phyloP scores from a whole-genome alignment of 2,888 invertebrate species.

The Serrognathus titanus region DNA sequence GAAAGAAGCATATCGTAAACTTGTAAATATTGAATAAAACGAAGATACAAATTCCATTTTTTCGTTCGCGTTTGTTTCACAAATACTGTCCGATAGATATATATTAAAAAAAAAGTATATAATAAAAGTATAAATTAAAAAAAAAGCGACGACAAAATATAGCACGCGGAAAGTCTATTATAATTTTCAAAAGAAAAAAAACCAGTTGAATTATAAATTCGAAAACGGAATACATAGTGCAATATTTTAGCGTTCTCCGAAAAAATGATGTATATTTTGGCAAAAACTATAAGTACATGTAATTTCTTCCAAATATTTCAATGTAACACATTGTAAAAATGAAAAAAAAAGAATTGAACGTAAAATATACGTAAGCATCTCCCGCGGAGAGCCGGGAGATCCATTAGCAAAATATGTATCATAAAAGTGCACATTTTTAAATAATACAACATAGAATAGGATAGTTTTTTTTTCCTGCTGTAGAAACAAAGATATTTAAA shows the following conservation, averaged over 20 bases:
- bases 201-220: conserved; percentile 9
- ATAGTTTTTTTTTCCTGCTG: conserved; percentile 39
- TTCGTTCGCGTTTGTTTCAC: neutral
- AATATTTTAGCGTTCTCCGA: conserved; percentile 40
- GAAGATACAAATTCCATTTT: conserved; percentile 1
- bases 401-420: conserved; percentile 26
- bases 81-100: neutral
- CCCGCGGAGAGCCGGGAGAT: conserved; percentile 18
- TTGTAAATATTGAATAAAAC: conserved; percentile 10
- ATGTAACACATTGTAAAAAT: conserved; percentile 45
- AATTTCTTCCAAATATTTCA: conserved; percentile 39
- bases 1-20: conserved; percentile 16
- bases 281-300: conserved; percentile 37
- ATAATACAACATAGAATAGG: conserved; percentile 45
- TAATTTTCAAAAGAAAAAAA: neutral
- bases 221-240: conserved; percentile 33
- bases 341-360: conserved; percentile 40
- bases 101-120: neutral
- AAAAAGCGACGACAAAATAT: conserved; percentile 1
- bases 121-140: neutral
- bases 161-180: neutral
- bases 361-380: conserved; percentile 41
- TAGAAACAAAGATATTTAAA: conserved; percentile 34
- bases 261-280: conserved; percentile 40
- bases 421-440: conserved; percentile 47